These are phyloP conservation scores for Zaprionus tsacasi DNA, from an alignment of 1,140 invertebrate genomes.

Conservation along the genomic window DNA sequence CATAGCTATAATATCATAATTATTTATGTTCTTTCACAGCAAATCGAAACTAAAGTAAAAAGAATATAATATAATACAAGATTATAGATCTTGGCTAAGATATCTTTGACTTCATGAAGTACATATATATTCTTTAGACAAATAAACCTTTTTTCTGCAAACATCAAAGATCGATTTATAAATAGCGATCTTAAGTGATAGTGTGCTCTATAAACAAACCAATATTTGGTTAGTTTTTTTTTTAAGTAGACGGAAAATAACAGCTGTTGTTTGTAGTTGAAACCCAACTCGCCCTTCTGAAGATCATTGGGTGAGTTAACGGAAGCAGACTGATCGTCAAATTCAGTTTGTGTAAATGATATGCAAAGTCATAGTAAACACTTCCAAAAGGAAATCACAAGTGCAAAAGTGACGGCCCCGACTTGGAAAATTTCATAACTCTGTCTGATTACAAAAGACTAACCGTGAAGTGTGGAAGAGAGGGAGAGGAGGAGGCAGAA, in stretches of 20 bases:
- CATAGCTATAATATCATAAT: no score
- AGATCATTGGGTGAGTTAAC: constrained; percentile 10
- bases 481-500: neutral
- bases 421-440: constrained; percentile 69
- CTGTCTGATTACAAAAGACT: constrained; percentile 49
- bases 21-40: no score
- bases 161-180: no score
- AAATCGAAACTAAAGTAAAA: no score
- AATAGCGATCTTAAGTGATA: no score
- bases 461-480: constrained; percentile 10
- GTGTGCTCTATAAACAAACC: neutral
- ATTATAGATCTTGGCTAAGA: no score
- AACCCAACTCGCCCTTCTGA: constrained; percentile 26
- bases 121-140: no score
- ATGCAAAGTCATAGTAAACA: constrained; percentile 58
- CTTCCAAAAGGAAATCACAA: constrained; percentile 57
- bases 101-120: no score
- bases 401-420: constrained; percentile 48
- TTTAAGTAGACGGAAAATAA: constrained; percentile 24
- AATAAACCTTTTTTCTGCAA: no score
- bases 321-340: constrained; percentile 18
- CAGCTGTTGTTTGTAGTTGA: neutral
- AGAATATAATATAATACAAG: no score
- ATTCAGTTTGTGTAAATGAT: constrained; percentile 61
- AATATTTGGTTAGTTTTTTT: neutral